Evolutionary conservation across 1,140 invertebrate species (phyloP), one percentile per base, ranked within the genome.

Genomic region (Apis mellifera): DNA sequence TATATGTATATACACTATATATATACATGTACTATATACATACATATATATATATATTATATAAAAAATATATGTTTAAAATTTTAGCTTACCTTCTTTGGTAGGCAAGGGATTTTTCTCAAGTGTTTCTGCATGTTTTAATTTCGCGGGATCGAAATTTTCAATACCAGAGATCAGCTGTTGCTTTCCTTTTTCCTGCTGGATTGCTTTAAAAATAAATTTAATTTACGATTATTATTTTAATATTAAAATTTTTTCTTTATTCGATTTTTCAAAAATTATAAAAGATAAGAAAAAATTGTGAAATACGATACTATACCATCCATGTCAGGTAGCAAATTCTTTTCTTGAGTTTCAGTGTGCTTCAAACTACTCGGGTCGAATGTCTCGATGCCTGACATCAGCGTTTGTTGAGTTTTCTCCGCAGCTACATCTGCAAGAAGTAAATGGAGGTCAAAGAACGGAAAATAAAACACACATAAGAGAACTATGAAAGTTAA

Each of bases 311-410:
- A 71, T 68, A 71, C 74, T 94, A 23, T 95, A 99, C 98, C 98
- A 95, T 98, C 97, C 96, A 98, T 98, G 92, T 98, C 98, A 66
- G 98, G 98, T 89, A 99, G 96, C 65, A 97, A 96, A 93, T 98
- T 98, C 94, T 99, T 99, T 93, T 99, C 98, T 90, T 97, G 95
- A 55, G 98, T 99, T 93, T 98, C 97, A 42, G 98, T 97, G 91
- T 98, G 98, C 94, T 99, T 99, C 92, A 99, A 94, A 92, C 96
- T 96, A 82, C 94, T 96, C 66, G 96, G 94, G 92, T 98, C 96
- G 91, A 98, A 98, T 80, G 95, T 95, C 92, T 98, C 97, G 87
- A 98, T 98, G 69, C 97, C 97, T 90, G 97, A 96, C 89, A 98
- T 96, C 65, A 98, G 93, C 65, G 97, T 97, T 93, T 97, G 96